Conservation (phyloP, 2,113 vertebrate genomes). For the Melanotaenia duboulayi region DNA sequence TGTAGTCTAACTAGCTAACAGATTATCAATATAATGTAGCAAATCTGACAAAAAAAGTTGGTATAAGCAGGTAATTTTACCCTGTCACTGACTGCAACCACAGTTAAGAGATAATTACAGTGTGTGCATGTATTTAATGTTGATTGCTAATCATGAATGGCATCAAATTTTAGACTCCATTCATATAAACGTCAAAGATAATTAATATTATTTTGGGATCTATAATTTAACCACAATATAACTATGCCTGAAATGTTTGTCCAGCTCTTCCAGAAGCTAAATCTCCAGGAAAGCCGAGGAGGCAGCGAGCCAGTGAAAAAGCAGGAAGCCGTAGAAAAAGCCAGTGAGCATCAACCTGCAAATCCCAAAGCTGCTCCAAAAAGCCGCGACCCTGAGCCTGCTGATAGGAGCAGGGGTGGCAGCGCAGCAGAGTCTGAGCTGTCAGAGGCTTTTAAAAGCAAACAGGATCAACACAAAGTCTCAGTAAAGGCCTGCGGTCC, state of each 20-base stretch:
- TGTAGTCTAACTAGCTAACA: too few species aligned
- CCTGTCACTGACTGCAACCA: too few species aligned
- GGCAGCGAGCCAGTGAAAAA: constrained; percentile 6
- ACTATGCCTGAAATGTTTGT: constrained; percentile 1
- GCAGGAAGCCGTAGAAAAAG: not conserved
- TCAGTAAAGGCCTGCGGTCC: constrained; percentile 4
- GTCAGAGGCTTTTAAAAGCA: not conserved
- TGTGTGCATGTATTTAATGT: too few species aligned
- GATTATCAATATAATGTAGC: too few species aligned
- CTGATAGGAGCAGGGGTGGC: not conserved
- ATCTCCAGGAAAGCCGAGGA: constrained; percentile 84
- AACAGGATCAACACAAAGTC: constrained; percentile 6
- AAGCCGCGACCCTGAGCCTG: constrained; percentile 31
- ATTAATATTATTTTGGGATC: not conserved
- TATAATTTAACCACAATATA: not conserved
- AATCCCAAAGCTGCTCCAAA: not conserved
- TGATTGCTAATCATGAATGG: too few species aligned
- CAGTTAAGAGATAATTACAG: too few species aligned
- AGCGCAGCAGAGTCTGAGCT: constrained; percentile 24
- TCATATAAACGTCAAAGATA: not conserved
- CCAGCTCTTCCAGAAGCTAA: constrained; percentile 93
- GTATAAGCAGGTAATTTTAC: too few species aligned
- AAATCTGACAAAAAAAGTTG: too few species aligned
- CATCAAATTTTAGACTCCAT: not conserved
- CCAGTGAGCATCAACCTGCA: constrained; percentile 41